These are phyloP conservation scores for Tupiocoris notatus DNA, from an alignment of 2,888 invertebrate genomes.

Conservation along the genomic window DNA sequence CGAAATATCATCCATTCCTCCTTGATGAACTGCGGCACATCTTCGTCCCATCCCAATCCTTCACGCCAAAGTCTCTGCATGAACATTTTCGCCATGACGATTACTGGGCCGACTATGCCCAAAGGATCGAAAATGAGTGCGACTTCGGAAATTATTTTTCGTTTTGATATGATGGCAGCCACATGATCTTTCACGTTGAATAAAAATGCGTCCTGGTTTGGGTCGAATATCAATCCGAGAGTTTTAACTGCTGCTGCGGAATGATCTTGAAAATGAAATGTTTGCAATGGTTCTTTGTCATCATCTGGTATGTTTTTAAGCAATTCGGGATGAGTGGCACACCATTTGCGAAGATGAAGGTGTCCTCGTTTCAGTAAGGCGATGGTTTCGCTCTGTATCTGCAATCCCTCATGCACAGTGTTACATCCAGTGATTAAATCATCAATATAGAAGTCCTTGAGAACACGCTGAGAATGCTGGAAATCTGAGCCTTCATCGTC, in stretches of 20 bases:
- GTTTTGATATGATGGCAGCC: not conserved
- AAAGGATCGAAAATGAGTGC: not conserved
- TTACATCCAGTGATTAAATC: constrained; percentile 50
- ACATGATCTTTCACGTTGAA: not conserved
- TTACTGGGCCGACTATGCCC: not conserved
- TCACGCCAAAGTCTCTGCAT: not conserved
- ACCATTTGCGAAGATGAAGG: not conserved
- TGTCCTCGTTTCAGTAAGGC: too few species aligned
- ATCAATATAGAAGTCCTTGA: constrained; percentile 52
- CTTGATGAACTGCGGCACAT: not conserved
- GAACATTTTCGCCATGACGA: not conserved
- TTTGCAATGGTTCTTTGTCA: not conserved
- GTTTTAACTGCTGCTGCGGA: not conserved
- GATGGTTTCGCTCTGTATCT: too few species aligned
- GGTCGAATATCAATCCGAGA: not conserved
- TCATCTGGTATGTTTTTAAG: not conserved
- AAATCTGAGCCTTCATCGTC: constrained; percentile 45
- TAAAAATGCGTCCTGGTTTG: not conserved
- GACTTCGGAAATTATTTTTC: not conserved
- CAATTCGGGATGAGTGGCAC: not conserved
- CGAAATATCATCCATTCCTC: not conserved
- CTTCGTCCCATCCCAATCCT: not conserved
- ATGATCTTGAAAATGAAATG: constrained; percentile 25
- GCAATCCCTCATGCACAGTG: constrained; percentile 45
- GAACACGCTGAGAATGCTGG: constrained; percentile 44